These are phyloP conservation scores for Aethes cnicana DNA, from an alignment of 2,888 invertebrate species.

Conservation along the genomic window DNA sequence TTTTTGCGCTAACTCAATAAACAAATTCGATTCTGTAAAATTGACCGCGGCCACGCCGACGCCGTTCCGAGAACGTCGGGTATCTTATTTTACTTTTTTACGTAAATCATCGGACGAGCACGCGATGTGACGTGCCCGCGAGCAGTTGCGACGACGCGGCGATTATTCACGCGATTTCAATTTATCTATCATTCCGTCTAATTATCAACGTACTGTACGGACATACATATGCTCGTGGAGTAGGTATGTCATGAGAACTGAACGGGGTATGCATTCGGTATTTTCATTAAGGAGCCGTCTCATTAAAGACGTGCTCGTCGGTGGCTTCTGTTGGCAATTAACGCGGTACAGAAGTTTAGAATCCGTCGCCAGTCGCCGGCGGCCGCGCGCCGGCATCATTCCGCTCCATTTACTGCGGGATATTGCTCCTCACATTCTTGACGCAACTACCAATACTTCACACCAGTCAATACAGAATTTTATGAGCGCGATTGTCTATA, in stretches of 20 bases:
- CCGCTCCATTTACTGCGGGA: slow-evolving; percentile 55
- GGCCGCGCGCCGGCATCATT: slow-evolving; percentile 45
- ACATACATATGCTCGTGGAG: slow-evolving; percentile 22
- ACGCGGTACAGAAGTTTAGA: slow-evolving; percentile 70
- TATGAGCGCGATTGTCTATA: slow-evolving; percentile 24
- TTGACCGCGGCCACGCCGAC: slow-evolving; percentile 30
- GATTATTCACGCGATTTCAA: slow-evolving; percentile 68
- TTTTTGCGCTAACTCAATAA: slow-evolving; percentile 34
- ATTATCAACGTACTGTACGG: slow-evolving; percentile 44
- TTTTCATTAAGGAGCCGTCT: slow-evolving; percentile 78
- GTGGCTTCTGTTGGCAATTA: slow-evolving; percentile 67
- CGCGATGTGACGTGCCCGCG: slow-evolving; percentile 64
- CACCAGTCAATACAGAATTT: slow-evolving; percentile 21
- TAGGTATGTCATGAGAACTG: slow-evolving; percentile 38
- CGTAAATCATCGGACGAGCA: slow-evolving; percentile 47
- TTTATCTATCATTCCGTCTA: slow-evolving; percentile 61
- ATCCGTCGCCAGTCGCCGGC: slow-evolving; percentile 52
- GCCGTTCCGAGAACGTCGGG: slow-evolving; percentile 50
- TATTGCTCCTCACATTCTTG: slow-evolving; percentile 40
- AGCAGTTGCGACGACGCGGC: slow-evolving; percentile 52
- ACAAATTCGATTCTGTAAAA: slow-evolving; percentile 37
- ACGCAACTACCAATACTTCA: slow-evolving; percentile 35
- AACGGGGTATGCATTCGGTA: slow-evolving; percentile 59
- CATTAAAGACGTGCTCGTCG: slow-evolving; percentile 71
- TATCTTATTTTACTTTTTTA: slow-evolving; percentile 52